These are phyloP conservation scores for Cyclargus thomasi DNA, from an alignment of 1,140 invertebrate species.

Conservation along the genomic window DNA sequence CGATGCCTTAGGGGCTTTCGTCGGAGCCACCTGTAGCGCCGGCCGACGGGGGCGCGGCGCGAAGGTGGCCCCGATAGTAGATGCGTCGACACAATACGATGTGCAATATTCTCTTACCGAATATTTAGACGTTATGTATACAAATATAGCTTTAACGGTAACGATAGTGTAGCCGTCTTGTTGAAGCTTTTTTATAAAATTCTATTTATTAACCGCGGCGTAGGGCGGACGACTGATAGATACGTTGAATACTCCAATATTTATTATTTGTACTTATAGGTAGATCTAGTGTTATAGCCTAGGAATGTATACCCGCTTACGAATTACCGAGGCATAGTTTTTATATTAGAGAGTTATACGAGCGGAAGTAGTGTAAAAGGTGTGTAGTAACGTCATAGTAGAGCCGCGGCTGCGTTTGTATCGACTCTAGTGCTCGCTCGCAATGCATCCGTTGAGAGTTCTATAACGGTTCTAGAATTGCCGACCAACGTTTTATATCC, in stretches of 20 bases:
- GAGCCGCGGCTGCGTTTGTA: background rate
- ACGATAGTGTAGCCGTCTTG: constrained; percentile 70
- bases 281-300: constrained; percentile 46
- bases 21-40: constrained; percentile 6
- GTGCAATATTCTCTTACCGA: constrained; percentile 71
- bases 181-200: constrained; percentile 73
- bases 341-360: constrained; percentile 57
- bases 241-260: constrained; percentile 68
- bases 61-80: background rate
- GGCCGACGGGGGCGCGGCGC: background rate
- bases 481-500: constrained; percentile 10
- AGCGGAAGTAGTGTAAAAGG: constrained; percentile 25
- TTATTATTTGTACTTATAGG: constrained; percentile 58
- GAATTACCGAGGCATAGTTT: constrained; percentile 53
- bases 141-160: constrained; percentile 66
- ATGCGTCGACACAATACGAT: constrained; percentile 24
- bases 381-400: constrained; percentile 27
- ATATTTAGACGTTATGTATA: constrained; percentile 69
- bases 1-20: constrained; percentile 48
- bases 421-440: background rate
- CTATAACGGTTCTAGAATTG: constrained; percentile 5
- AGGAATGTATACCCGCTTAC: constrained; percentile 58
- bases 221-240: constrained; percentile 69
- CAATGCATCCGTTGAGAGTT: background rate
- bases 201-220: constrained; percentile 67